Evolutionary conservation across 2,113 vertebrate species (phyloP).

Genomic region (Bubo bubo): DNA sequence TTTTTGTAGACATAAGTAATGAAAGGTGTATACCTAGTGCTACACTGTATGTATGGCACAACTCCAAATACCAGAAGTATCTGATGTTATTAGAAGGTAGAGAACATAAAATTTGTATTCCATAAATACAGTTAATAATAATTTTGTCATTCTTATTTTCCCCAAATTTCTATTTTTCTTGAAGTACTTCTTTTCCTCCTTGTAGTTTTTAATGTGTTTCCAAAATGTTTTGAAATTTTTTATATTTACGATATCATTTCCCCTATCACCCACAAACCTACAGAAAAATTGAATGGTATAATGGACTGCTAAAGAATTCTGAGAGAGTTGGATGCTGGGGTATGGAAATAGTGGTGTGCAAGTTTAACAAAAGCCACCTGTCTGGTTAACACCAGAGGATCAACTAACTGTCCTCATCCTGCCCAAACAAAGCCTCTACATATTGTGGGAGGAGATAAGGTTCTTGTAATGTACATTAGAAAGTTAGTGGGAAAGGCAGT

Average conservation of each 20-base stretch:
- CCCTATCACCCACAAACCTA: accelerated
- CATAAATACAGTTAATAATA: not conserved
- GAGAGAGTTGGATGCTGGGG: not conserved
- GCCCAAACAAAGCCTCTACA: not conserved
- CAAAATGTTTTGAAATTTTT: not conserved
- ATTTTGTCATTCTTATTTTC: not conserved
- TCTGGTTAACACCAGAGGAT: not conserved
- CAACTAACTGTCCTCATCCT: too few relatives aligned
- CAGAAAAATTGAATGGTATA: not conserved
- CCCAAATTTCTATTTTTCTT: not conserved
- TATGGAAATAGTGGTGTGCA: not conserved
- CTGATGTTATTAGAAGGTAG: not conserved
- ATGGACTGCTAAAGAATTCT: not conserved
- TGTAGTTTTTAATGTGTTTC: not conserved
- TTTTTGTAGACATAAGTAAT: not conserved
- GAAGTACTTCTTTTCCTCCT: not conserved
- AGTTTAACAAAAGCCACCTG: not conserved
- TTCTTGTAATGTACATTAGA: too few relatives aligned
- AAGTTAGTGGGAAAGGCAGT: not conserved
- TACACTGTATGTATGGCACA: not conserved
- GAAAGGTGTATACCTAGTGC: not conserved
- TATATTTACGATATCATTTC: not conserved
- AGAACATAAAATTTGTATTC: not conserved
- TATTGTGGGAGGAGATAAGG: not conserved
- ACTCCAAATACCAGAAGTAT: not conserved